Conservation (phyloP, 2,888 invertebrate genomes). For the Hyposoter didymator region DNA sequence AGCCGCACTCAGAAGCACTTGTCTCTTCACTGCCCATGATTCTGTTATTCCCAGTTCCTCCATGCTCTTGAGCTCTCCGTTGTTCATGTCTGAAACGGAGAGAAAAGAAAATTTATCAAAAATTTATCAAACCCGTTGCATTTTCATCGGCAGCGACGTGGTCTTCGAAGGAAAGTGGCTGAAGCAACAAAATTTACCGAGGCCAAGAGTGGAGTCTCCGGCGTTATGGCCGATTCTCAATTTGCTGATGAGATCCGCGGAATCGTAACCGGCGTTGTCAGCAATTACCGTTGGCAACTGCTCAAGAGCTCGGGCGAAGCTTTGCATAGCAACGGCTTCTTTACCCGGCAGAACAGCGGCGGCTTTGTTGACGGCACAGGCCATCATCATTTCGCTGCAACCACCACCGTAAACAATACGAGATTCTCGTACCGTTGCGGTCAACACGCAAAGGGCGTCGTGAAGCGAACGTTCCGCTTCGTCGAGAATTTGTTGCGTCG, state of each 20-base stretch:
- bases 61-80: conserved; percentile 96
- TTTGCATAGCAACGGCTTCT: conserved; percentile 98
- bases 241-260: conserved; percentile 96
- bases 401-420: conserved; percentile 97
- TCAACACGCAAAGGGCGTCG: conserved; percentile 98
- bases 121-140: not conserved
- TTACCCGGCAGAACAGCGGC: conserved; percentile 97
- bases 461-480: conserved; percentile 99
- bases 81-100: conserved; percentile 91
- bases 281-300: conserved; percentile 98
- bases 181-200: conserved; percentile 86
- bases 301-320: conserved; percentile 95
- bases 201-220: conserved; percentile 91
- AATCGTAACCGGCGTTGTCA: conserved; percentile 99
- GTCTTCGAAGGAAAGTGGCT: too few relatives aligned
- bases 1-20: conserved; percentile 96
- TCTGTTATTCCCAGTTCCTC: conserved; percentile 96
- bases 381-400: conserved; percentile 98
- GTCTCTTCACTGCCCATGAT: conserved; percentile 98
- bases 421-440: conserved; percentile 97
- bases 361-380: conserved; percentile 93
- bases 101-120: not conserved
- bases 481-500: conserved; percentile 99
- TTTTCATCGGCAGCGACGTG: too few relatives aligned
- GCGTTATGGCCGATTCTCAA: conserved; percentile 95